Evolutionary conservation across 2,113 vertebrate species (phyloP), one percentile per base, ranked within the genome.

Genomic region (Periophthalmodon schlosseri): DNA sequence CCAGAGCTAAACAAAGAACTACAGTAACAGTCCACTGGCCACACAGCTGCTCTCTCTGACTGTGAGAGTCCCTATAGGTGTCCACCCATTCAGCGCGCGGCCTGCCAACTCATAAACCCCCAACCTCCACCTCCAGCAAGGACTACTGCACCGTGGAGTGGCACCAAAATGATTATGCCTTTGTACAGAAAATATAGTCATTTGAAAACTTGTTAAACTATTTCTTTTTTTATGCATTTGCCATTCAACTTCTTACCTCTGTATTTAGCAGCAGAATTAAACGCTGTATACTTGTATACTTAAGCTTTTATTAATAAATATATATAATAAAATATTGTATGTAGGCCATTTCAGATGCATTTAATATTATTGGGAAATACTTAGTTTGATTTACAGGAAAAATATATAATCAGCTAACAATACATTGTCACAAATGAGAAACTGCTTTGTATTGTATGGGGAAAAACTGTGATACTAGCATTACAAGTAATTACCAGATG

Each of bases 281-380:
- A 95, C 94, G 44, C 50, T 78, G 34, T 28, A 28, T 28, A 28
- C 28, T 28, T 90, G 89, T 93, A 92, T 93, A 94, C 95, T 92
- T 91, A 84, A 87, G 12, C 15, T 54, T 44, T 61, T 63, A 73
- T 76, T 50, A 72, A 50, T 16, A 49, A 49, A 49, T 52, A 20
- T 18, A 52, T 18, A 5, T 50, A 16, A 52, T 18, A 16, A 6
- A 18, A 18, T 47, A 72, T 28, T 28, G 28, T 28, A 28, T 21
- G 21, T 58, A 58, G 56, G 11, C 23, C 56, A n/a, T 23, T 57
- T 13, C 46, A 47, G 46, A 50, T 3, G 16, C 15, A 18, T 52
- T 52, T 20, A 18, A 18, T 52, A 52, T 52, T 7, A 52, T 49
- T 15, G 13, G 39, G 39, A 3, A 13, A 15, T 16, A 13, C 2